Base-by-base conservation (phyloP, 2,888 invertebrate species). In the Anticlea derivata region DNA sequence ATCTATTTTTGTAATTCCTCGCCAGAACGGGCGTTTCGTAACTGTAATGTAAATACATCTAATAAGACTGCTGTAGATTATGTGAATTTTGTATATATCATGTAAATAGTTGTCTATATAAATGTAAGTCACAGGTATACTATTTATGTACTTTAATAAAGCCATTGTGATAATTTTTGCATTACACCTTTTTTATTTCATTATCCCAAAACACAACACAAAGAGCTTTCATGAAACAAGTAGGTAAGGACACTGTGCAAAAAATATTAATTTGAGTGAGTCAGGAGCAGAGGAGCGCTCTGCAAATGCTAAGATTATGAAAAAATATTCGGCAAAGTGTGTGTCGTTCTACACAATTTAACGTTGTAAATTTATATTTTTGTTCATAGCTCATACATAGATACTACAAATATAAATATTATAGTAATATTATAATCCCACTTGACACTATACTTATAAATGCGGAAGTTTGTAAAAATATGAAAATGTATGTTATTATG, bases 141-240 rank as follows among this genome's bases (percentile, higher is more conserved):
- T 89, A 89, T 89, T 90, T 90, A 90, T 90, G 88, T 90, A 90
- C 82, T 88, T 89, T 88, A 89, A 90, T 89, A 90, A 90, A 90
- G 88, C 87, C 87, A 90, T 90, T 90, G 90, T 90, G 90, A 90
- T 90, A 89, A 89, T 87, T 89, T 86, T 89, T 89, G 85, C 86
- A 88, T 78, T 81, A 55, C 58, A 60, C 78, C 70, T 75, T 80
- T 83, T 73, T 62, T 45, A 52, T 55, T 57, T 37, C 1, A 45
- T 23, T 17, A 11, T 38, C 44, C 37, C 60, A 1, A 7, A 34
- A 17, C 31, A 22, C 29, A 17, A 7, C 33, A 22, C 26, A 27
- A 23, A 39, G 8, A 31, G 2, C 7, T 31, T 33, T 2, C n/a
- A 8, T 23, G 11, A 2, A 6, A 29, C n/a, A 27, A 10, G 13